phyloP scores from a whole-genome alignment of 2,888 invertebrate species.

The Nemoura dubitans region DNA sequence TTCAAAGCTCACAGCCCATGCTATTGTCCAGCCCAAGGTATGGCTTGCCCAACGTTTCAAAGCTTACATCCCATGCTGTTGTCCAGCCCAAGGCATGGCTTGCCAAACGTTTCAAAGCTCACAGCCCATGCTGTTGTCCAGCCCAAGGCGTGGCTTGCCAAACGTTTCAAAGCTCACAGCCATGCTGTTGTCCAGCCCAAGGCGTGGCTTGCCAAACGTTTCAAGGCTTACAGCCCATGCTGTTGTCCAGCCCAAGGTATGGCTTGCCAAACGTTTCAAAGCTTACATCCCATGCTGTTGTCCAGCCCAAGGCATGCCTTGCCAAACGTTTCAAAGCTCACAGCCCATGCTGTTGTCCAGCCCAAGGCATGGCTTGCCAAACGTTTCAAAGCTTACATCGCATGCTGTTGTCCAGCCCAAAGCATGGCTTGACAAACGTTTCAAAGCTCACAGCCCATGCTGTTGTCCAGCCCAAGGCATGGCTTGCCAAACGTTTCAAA shows the following conservation, averaged over 20 bases:
- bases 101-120: constrained; percentile 34
- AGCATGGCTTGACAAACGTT: constrained; percentile 33
- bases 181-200: too few relatives aligned
- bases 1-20: too few relatives aligned
- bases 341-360: too few relatives aligned
- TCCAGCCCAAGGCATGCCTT: too few relatives aligned
- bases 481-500: background rate
- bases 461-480: background rate
- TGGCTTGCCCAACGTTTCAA: background rate
- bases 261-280: background rate
- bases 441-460: too few relatives aligned
- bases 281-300: too few relatives aligned
- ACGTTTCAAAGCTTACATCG: background rate
- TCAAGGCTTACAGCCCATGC: too few relatives aligned
- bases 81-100: too few relatives aligned
- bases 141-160: background rate
- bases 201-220: constrained; percentile 34
- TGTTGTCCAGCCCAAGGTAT: background rate
- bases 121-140: too few relatives aligned
- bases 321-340: constrained; percentile 33
- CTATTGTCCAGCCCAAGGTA: background rate
- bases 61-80: too few relatives aligned
- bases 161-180: background rate
- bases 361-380: background rate
- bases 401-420: too few relatives aligned